Base-by-base conservation (phyloP, 1,140 invertebrate genomes). In the Euura lappo region DNA sequence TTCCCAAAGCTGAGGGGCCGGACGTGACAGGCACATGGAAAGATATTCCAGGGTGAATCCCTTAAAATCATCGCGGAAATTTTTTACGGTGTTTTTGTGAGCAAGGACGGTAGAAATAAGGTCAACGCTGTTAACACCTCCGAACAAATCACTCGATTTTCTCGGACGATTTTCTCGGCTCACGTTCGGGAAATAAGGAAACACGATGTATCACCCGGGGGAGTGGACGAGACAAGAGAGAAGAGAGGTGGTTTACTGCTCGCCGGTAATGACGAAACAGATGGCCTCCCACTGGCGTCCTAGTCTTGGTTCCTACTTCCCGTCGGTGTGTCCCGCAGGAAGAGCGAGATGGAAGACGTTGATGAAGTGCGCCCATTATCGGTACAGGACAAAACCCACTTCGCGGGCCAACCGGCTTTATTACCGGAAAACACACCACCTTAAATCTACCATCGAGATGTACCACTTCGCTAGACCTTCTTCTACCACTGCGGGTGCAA, bases 71-170 rank as follows among this genome's bases (percentile, higher is more conserved):
- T 51, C 7, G n/a, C 47, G 47, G n/a, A 60, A 11, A 60, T 60
- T 60, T 60, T 60, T 60, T 6, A 60, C 51, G 3, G 6, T 6
- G 5, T 60, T 60, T n/a, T 60, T 3, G 45, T 45, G 1, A 60
- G 42, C 42, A 10, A 51, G 6, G 11, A 69, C 71, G 71, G 28
- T 28, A 28, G 28, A 70, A 70, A 72, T 73, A 67, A 67, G 11
- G 66, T 10, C 8, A 4, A 8, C 74, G 70, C 66, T 74, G 73
- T 88, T 86, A 88, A 87, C 85, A 85, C 85, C 83, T 88, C 81
- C 75, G 84, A 84, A 87, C 86, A 87, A 88, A 88, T 88, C 85
- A 88, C 86, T 86, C 85, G 85, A 87, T 88, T 88, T 88, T 86
- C 85, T 85, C 82, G 80, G 81, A 78, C 84, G 84, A 87, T 86